A percentile compares a stretch with the other conserved stretches of the same genome.
These are phyloP conservation scores for Nesogale talazaci DNA, from an alignment of 2,113 vertebrate genomes.

Conservation along the genomic window DNA sequence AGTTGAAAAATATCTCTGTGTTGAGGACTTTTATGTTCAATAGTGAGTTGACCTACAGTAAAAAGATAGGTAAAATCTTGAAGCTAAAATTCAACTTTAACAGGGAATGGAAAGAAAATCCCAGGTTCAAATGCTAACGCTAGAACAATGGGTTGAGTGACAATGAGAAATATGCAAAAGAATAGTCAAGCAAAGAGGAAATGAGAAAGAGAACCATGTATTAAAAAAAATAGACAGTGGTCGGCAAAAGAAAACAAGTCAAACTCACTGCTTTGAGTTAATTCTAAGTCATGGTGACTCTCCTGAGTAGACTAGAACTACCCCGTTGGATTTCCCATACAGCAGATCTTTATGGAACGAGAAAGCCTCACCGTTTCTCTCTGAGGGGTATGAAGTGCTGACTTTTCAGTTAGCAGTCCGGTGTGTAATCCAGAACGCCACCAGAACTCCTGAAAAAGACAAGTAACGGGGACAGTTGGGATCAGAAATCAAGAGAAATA, in stretches of 20 bases:
- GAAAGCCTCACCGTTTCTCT: no score
- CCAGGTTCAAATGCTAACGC: not conserved
- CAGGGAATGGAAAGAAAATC: not conserved
- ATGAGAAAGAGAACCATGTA: not conserved
- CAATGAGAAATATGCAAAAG: not conserved
- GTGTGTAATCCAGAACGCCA: no score
- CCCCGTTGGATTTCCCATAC: no score
- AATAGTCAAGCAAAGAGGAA: not conserved
- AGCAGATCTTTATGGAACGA: no score
- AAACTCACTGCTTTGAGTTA: no score
- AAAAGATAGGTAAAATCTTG: slow-evolving; percentile 35
- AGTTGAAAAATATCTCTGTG: not conserved
- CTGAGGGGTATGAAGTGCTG: no score
- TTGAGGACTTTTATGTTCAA: slow-evolving; percentile 4
- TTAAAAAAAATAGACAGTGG: not conserved
- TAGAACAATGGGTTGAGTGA: not conserved
- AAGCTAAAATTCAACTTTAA: slow-evolving; percentile 45
- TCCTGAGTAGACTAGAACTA: no score
- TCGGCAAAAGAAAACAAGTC: no score
- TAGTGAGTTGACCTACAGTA: not conserved
- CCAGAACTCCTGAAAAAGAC: not conserved
- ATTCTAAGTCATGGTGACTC: no score
- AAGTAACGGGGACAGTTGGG: not conserved
- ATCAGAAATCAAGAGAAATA: not conserved
- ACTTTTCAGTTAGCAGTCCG: no score